phyloP scores from a whole-genome alignment of 2,113 vertebrate species.

The Hypomesus transpacificus region DNA sequence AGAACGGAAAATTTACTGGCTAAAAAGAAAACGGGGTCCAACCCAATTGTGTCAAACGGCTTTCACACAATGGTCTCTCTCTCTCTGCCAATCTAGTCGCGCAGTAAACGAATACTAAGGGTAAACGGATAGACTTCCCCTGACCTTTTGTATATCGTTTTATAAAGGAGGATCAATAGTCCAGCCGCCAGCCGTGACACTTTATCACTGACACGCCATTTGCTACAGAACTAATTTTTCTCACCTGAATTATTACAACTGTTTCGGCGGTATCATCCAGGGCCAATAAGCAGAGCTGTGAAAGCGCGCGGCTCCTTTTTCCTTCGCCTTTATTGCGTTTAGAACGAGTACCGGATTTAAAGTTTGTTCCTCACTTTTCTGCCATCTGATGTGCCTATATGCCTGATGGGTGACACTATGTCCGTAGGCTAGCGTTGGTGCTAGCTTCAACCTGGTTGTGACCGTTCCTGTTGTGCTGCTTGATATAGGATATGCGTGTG shows the following conservation, averaged over 20 bases:
- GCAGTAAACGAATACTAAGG: slow-evolving; percentile 24
- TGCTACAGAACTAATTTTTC: slow-evolving; percentile 11
- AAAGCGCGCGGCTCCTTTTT: neutral
- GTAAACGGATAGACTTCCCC: slow-evolving; percentile 33
- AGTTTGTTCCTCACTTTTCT: neutral
- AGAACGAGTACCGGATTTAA: neutral
- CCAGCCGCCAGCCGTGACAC: slow-evolving; percentile 9
- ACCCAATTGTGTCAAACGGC: neutral
- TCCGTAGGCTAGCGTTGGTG: neutral
- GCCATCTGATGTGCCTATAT: neutral
- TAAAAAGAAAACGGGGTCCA: slow-evolving; percentile 1
- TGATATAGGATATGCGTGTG: too few relatives aligned
- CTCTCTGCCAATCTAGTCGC: slow-evolving; percentile 18
- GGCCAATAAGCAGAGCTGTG: neutral
- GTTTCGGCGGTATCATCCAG: neutral
- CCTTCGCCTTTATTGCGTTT: neutral
- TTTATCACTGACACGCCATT: slow-evolving; percentile 16
- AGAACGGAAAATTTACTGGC: slow-evolving; percentile 16
- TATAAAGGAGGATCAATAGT: slow-evolving; percentile 30
- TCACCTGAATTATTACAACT: slow-evolving; percentile 3
- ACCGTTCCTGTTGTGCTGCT: too few relatives aligned
- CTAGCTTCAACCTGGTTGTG: too few relatives aligned
- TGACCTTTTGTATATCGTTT: slow-evolving; percentile 36
- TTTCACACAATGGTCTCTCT: slow-evolving; percentile 14
- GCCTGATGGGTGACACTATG: neutral